These are phyloP conservation scores for Phorcus lineatus DNA, from an alignment of 2,888 invertebrate genomes.

Conservation along the genomic window DNA sequence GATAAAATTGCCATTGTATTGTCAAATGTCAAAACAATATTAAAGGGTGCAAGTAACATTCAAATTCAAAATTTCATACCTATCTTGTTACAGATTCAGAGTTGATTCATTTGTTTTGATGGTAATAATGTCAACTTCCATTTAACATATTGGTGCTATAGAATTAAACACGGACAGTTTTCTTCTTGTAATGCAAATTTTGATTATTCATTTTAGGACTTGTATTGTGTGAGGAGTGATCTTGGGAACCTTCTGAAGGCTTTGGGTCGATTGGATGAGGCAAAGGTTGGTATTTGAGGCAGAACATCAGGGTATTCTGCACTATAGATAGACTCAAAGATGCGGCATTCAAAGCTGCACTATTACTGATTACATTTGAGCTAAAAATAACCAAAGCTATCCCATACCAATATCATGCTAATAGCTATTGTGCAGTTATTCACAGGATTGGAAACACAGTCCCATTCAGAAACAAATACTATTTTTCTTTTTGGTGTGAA, in stretches of 20 bases:
- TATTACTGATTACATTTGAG: neutral
- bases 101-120: too few species aligned
- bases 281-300: slow-evolving; percentile 86
- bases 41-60: too few species aligned
- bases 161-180: too few species aligned
- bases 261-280: slow-evolving; percentile 98
- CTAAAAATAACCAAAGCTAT: slow-evolving; percentile 20
- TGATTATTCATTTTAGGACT: slow-evolving; percentile 83
- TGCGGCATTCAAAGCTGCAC: neutral
- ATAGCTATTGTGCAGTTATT: slow-evolving; percentile 21
- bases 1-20: too few species aligned
- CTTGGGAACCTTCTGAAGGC: slow-evolving; percentile 99
- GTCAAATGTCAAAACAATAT: too few species aligned
- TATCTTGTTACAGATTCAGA: too few species aligned
- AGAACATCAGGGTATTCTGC: neutral
- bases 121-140: too few species aligned
- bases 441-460: slow-evolving; percentile 19
- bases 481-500: too few species aligned
- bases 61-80: too few species aligned
- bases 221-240: slow-evolving; percentile 99
- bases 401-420: slow-evolving; percentile 4
- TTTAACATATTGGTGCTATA: too few species aligned
- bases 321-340: neutral
- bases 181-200: too few species aligned
- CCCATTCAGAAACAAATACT: neutral